Percentiles rank a stretch among this genome's conserved stretches.
Conservation (phyloP, 2,888 invertebrate genomes). For the Iselma pallidipennis region DNA sequence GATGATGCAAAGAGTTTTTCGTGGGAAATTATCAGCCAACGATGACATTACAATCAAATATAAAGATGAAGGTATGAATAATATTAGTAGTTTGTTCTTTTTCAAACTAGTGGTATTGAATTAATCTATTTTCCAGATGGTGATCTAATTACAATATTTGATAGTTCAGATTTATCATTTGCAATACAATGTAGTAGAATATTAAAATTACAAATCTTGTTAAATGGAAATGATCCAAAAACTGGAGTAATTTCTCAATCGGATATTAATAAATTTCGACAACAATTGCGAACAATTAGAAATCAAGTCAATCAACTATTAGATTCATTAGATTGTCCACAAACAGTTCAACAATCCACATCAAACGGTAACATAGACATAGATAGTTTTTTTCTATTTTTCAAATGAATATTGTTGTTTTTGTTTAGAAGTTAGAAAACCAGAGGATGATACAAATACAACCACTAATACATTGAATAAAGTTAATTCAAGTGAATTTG, state of each 20-base stretch:
- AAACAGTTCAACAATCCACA: conserved; percentile 24
- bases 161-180: conserved; percentile 70
- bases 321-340: conserved; percentile 59
- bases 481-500: conserved; percentile 63
- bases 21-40: conserved; percentile 63
- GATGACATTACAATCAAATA: conserved; percentile 74
- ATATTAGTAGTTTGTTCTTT: not conserved
- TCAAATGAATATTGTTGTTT: not conserved
- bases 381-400: conserved; percentile 6
- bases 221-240: conserved; percentile 47
- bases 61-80: conserved; percentile 67
- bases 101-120: not conserved
- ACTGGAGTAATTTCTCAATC: conserved; percentile 42
- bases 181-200: conserved; percentile 70
- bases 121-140: conserved; percentile 60
- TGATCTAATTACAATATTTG: conserved; percentile 72
- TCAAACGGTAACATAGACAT: not conserved
- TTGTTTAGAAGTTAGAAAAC: conserved; percentile 13
- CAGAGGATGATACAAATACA: conserved; percentile 25
- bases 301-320: conserved; percentile 64
- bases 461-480: conserved; percentile 41
- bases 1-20: conserved; percentile 74
- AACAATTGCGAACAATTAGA: conserved; percentile 57
- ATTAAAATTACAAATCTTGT: conserved; percentile 66
- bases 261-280: conserved; percentile 58